Base-by-base conservation (phyloP, 2,888 invertebrate genomes). In the Pristionchus mayeri region DNA sequence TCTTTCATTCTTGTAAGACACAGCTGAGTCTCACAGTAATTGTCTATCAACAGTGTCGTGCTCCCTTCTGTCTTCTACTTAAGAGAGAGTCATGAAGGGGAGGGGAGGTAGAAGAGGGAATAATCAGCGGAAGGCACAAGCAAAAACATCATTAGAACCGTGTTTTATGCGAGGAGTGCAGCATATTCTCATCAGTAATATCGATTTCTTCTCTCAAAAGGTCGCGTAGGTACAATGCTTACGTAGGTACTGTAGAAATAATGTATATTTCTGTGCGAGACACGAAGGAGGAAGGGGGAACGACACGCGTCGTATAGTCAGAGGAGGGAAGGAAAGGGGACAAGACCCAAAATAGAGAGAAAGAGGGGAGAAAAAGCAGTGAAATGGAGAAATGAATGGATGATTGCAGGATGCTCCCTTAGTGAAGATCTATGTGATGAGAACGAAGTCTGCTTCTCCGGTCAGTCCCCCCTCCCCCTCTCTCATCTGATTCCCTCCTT, bases 371-470 rank as follows among this genome's bases (percentile, higher is more conserved):
- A 57, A 57, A 30, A 27, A 50, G 27, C 1, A 76, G 76, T 75
- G 40, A 75, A 75, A 44, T 50, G 50, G 50, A 78, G 30, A 78
- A n/a, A 76, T 11, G 34, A 48, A 79, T 34, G 4, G 57, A 57
- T 80, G 2, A 37, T 88, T 91, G 84, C 88, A 91, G 91, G 91
- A 75, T 91, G 91, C 86, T 87, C 87, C 57, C 88, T 92, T 81
- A 90, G 88, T 87, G 90, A 89, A 24, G 86, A 89, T 78, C 87
- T 91, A 71, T 91, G 91, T 86, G 90, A 91, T 52, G 84, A 84
- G 71, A 86, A 87, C 48, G 91, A 91, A 86, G 83, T 83, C 54
- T 91, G 91, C 85, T 85, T 89, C 76, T 86, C 89, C 40, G 88
- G 88, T 89, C 52, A 37, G 84, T 44, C 27, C 27, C 2, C 44